Conservation (phyloP, 2,797 vertebrate genomes). For the Amphiprion clarkii region DNA sequence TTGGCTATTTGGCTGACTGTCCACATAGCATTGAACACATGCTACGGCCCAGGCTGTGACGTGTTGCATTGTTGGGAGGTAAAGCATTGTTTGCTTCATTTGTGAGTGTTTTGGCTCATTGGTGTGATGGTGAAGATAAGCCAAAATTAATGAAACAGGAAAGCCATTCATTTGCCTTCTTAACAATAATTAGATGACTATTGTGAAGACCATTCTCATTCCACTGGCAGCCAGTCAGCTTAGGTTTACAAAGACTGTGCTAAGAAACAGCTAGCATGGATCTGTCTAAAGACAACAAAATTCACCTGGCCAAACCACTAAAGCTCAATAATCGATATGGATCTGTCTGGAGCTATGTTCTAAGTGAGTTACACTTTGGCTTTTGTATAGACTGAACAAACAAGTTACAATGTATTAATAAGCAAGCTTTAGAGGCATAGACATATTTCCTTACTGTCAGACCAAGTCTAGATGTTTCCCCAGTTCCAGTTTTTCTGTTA, state of each 20-base stretch:
- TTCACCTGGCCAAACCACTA: background rate
- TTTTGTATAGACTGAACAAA: background rate
- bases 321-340: constrained; percentile 5
- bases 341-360: background rate
- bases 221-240: too few relatives aligned
- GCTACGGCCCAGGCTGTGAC: too few relatives aligned
- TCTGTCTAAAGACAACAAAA: too few relatives aligned
- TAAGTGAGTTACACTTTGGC: background rate
- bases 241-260: too few relatives aligned
- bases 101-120: background rate
- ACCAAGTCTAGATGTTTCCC: background rate
- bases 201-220: too few relatives aligned
- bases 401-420: background rate
- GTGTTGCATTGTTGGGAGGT: too few relatives aligned
- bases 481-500: background rate
- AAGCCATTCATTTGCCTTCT: background rate
- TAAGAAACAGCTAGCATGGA: too few relatives aligned
- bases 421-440: too few relatives aligned
- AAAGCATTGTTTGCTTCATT: too few relatives aligned
- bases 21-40: too few relatives aligned
- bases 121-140: background rate
- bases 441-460: background rate
- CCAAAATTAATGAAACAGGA: background rate
- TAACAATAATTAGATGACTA: constrained; percentile 7
- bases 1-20: too few relatives aligned